Evolutionary conservation across 2,797 vertebrate genomes (phyloP).

Genomic region (Garrulus glandarius): DNA sequence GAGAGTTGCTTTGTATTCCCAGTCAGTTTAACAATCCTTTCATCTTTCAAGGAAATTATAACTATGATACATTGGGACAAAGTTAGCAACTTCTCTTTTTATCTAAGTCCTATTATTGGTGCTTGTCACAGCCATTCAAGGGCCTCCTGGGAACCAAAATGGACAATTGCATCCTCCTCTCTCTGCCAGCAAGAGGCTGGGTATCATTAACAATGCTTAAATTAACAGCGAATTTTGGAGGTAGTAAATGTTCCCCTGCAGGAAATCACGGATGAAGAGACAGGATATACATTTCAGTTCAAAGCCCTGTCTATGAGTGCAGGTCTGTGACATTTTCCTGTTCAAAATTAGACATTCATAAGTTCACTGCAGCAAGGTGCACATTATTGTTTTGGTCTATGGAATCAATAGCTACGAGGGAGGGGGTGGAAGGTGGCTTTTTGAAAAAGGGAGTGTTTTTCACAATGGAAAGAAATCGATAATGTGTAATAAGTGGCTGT

Average conservation of each 20-base stretch:
- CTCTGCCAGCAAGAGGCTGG: constrained; percentile 14
- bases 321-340: constrained; percentile 24
- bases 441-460: constrained; percentile 25
- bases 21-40: constrained; percentile 43
- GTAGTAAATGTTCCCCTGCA: constrained; percentile 40
- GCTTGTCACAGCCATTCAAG: constrained; percentile 40
- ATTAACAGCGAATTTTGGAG: constrained; percentile 46
- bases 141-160: constrained; percentile 48
- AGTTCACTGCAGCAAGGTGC: constrained; percentile 31
- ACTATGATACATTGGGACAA: constrained; percentile 44
- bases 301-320: constrained; percentile 25
- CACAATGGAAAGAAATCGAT: constrained; percentile 36
- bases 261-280: constrained; percentile 28
- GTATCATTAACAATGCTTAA: constrained; percentile 47
- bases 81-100: constrained; percentile 62
- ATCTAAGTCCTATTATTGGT: constrained; percentile 50
- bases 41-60: constrained; percentile 62
- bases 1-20: constrained; percentile 45
- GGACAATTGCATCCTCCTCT: constrained; percentile 56
- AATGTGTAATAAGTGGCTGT: constrained; percentile 30
- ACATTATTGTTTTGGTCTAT: constrained; percentile 27
- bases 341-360: constrained; percentile 38
- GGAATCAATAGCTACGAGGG: constrained; percentile 29
- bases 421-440: constrained; percentile 4
- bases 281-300: constrained; percentile 30